Conservation (phyloP, 2,888 invertebrate genomes). For the Zygothrica quintamaculata region DNA sequence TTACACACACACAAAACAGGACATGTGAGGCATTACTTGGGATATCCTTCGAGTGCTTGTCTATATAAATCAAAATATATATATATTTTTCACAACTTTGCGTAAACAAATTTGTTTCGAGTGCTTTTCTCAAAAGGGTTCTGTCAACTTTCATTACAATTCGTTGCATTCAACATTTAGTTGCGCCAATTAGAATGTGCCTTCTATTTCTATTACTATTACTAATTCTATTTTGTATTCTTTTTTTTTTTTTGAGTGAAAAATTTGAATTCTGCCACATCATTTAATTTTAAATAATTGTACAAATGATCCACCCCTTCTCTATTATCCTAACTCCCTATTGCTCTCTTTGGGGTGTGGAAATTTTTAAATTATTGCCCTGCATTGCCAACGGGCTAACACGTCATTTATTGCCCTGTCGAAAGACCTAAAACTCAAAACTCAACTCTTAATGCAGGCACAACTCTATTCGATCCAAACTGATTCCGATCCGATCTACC, state of each 20-base stretch:
- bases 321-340: neutral
- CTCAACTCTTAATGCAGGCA: neutral
- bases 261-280: slow-evolving; percentile 83
- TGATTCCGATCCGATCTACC: slow-evolving; percentile 49
- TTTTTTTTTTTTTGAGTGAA: slow-evolving; percentile 44
- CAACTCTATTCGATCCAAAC: slow-evolving; percentile 8
- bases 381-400: slow-evolving; percentile 60
- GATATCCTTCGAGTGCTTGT: slow-evolving; percentile 43
- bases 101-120: slow-evolving; percentile 76
- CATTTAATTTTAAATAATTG: slow-evolving; percentile 80
- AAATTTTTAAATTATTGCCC: slow-evolving; percentile 81
- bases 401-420: slow-evolving; percentile 48
- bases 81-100: slow-evolving; percentile 62
- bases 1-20: slow-evolving; percentile 57
- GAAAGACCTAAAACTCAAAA: no score
- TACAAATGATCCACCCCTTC: slow-evolving; percentile 41
- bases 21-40: neutral
- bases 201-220: no score
- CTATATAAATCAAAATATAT: slow-evolving; percentile 75
- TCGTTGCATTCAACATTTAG: slow-evolving; percentile 69
- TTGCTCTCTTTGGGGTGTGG: slow-evolving; percentile 53
- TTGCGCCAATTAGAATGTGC: slow-evolving; percentile 77
- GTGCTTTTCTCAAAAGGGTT: slow-evolving; percentile 63
- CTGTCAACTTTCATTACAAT: slow-evolving; percentile 57
- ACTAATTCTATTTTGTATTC: no score